A percentile compares a stretch with the other conserved stretches of the same genome.
phyloP scores from a whole-genome alignment of 37 sponge, comb jelly and placozoan species.

The Amphimedon queenslandica region DNA sequence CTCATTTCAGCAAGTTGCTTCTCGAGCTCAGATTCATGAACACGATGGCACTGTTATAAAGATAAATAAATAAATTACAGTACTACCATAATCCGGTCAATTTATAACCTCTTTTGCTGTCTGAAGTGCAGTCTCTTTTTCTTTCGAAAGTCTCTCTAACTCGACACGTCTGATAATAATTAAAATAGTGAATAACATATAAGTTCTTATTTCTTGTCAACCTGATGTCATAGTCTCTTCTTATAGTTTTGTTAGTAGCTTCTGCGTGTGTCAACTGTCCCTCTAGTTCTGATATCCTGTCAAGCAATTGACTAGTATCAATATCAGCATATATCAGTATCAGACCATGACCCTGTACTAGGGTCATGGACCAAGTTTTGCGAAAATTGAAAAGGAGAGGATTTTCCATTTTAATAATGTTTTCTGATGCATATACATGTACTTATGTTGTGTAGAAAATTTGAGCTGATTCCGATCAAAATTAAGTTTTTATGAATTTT shows the following conservation, averaged over 20 bases:
- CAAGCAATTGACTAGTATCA: no score
- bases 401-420: no score
- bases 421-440: no score
- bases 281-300: conserved; percentile 5
- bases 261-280: conserved; percentile 4
- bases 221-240: conserved; percentile 2
- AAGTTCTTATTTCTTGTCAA: no score
- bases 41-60: conserved; percentile 4
- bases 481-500: no score
- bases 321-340: no score
- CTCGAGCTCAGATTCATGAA: conserved; percentile 10
- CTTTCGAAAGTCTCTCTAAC: conserved; percentile 6
- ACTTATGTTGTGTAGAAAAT: no score
- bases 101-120: conserved; percentile 32
- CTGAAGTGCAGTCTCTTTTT: conserved; percentile 15
- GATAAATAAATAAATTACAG: neutral
- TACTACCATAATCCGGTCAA: neutral
- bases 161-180: neutral
- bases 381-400: no score
- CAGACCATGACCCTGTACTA: no score
- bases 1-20: neutral
- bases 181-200: no score
- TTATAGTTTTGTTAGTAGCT: neutral
- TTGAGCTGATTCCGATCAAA: no score
- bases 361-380: no score